phyloP scores from a whole-genome alignment of 2,113 vertebrate genomes.

The Rhea americana region DNA sequence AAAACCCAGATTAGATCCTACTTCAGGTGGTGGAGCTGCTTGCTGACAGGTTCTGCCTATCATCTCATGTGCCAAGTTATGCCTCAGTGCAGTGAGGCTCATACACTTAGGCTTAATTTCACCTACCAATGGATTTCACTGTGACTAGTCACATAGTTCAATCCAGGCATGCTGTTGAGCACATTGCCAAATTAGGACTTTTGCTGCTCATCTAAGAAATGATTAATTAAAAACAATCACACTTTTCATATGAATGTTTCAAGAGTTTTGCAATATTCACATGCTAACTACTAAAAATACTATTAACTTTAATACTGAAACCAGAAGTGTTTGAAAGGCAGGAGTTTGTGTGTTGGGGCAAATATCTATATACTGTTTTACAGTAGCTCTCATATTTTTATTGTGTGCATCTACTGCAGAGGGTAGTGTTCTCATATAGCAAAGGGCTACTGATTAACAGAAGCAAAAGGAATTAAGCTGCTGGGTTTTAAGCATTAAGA shows the following conservation, averaged over 20 bases:
- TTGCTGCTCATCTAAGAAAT: neutral
- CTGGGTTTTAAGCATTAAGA: neutral
- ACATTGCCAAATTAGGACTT: neutral
- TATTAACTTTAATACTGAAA: neutral
- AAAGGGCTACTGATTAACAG: conserved; percentile 3
- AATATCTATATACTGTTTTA: neutral
- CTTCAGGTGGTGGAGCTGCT: neutral
- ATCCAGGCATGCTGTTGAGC: neutral
- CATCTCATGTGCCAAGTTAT: neutral
- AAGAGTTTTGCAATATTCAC: neutral
- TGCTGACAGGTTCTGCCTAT: neutral
- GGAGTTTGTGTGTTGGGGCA: neutral
- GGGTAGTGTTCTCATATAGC: neutral
- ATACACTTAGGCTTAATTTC: neutral
- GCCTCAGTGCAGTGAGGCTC: neutral
- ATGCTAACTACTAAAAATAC: neutral
- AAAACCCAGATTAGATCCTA: neutral
- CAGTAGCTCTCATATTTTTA: neutral
- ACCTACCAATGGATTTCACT: neutral
- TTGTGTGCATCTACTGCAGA: neutral
- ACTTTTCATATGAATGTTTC: neutral
- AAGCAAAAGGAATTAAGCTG: neutral
- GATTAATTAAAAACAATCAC: neutral
- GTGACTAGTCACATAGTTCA: neutral
- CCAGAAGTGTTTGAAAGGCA: neutral